Percentiles rank a stretch among this genome's conserved stretches.
phyloP scores from a whole-genome alignment of 2,797 vertebrate species.

The Craterocephalus amniculus region DNA sequence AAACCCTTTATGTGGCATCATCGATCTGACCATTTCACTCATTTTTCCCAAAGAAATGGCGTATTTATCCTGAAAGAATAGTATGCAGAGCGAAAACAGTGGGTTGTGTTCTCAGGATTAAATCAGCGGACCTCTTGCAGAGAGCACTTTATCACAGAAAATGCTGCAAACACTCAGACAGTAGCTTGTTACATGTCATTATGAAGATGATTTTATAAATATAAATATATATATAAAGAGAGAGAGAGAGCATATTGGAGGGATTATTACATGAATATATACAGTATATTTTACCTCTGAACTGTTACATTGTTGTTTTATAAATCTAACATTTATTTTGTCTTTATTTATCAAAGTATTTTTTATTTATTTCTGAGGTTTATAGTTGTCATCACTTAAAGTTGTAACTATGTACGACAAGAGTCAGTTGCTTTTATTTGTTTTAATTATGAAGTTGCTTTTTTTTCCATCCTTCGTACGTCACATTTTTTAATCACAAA shows the following conservation, averaged over 20 bases:
- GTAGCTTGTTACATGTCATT: slow-evolving; percentile 17
- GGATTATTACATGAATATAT: slow-evolving; percentile 19
- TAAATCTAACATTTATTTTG: slow-evolving; percentile 28
- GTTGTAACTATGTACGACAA: background rate
- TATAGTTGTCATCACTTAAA: slow-evolving; percentile 2
- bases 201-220: slow-evolving; percentile 30
- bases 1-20: slow-evolving; percentile 25
- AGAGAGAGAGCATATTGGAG: slow-evolving; percentile 6
- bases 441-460: background rate
- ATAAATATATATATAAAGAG: background rate
- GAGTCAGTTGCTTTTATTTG: background rate
- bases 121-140: slow-evolving; percentile 40
- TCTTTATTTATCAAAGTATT: background rate
- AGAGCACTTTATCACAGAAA: slow-evolving; percentile 63
- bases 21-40: slow-evolving; percentile 24
- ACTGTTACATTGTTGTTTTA: slow-evolving; percentile 26
- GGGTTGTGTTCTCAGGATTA: slow-evolving; percentile 64
- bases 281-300: slow-evolving; percentile 21
- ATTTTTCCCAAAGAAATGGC: slow-evolving; percentile 27
- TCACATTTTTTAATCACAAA: background rate
- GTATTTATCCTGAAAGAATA: slow-evolving; percentile 31
- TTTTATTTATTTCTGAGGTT: slow-evolving; percentile 10
- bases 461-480: background rate
- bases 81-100: slow-evolving; percentile 32
- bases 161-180: slow-evolving; percentile 45